A percentile compares a stretch with the other conserved stretches of the same genome.
Evolutionary conservation across 64 coral and sea anemone genomes (phyloP).

Genomic region (Cladopsammia gracilis): DNA sequence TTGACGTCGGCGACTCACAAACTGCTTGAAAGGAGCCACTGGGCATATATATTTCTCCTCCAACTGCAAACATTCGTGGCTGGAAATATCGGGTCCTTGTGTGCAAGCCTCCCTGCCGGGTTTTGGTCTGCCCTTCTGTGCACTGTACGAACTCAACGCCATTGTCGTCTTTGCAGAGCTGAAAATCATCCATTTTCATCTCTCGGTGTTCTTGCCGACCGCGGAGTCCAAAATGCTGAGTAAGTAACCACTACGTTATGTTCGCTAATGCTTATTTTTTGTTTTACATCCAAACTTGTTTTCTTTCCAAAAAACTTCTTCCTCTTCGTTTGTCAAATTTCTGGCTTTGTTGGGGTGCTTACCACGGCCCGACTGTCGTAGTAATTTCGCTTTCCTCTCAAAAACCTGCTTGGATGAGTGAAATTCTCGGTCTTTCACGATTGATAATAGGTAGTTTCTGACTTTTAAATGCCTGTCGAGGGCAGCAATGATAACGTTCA

Average conservation of each 20-base stretch:
- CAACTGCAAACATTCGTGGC: constrained; percentile 27
- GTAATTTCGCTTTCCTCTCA: constrained; percentile 36
- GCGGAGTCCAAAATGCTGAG: constrained; percentile 46
- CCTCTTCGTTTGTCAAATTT: background rate
- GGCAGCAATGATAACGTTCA: constrained; percentile 1
- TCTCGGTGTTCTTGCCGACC: constrained; percentile 57
- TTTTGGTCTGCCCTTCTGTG: background rate
- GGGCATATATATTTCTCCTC: background rate
- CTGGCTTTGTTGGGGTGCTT: constrained; percentile 36
- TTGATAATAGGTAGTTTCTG: background rate
- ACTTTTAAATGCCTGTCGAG: background rate
- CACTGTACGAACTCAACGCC: constrained; percentile 17
- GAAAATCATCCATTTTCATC: constrained; percentile 59
- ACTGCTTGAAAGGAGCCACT: constrained; percentile 27
- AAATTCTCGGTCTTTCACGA: constrained; percentile 22
- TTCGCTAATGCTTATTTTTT: background rate
- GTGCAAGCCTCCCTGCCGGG: too few species aligned
- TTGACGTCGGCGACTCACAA: too few species aligned
- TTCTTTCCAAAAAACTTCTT: constrained; percentile 19
- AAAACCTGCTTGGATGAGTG: constrained; percentile 40
- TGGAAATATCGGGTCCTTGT: background rate
- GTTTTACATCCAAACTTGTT: background rate
- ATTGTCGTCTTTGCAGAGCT: constrained; percentile 4
- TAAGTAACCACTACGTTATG: constrained; percentile 66
- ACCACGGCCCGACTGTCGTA: background rate